Evolutionary conservation across 2,888 invertebrate genomes (phyloP), one percentile per base, ranked within the genome.

Genomic region (Papilio protenor): DNA sequence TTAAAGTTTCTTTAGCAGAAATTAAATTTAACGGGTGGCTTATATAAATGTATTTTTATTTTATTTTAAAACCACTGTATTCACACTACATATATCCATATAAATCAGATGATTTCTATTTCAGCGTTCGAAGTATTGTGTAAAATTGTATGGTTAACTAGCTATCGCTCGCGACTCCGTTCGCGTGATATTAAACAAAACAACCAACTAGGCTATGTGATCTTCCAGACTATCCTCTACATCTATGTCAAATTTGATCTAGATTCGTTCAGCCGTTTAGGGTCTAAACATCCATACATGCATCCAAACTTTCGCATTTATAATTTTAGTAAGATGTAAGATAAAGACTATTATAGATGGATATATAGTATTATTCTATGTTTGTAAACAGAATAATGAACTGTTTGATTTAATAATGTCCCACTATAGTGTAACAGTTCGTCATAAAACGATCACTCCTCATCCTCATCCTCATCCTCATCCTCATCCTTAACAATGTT

Each of bases 391-490:
- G 8, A 69, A 69, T 69, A 69, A 69, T 69, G 45, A 45, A 69
- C 66, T 5, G 66, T 69, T 69, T 40, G 64, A 77, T 77, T 77
- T 66, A 71, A 64, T 73, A 72, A 77, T 64, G 47, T 55, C 64
- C 33, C 52, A 40, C 47, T 55, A 66, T n/a, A 71, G 18, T 27
- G 59, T 59, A 61, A 77, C 55, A 77, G 64, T 55, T 73, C 66
- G 73, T 73, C 77, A 77, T 77, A 77, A 77, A 77, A 59, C 47
- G n/a, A n/a, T n/a, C n/a, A n/a, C n/a, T n/a, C n/a, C n/a, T n/a
- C n/a, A n/a, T n/a, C n/a, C n/a, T n/a, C n/a, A n/a, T n/a, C n/a
- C n/a, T n/a, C n/a, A n/a, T n/a, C n/a, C n/a, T n/a, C n/a, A n/a
- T n/a, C n/a, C n/a, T n/a, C n/a, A n/a, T 18, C 61, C 23, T 76